phyloP scores from a whole-genome alignment of 2,797 vertebrate genomes.

The Hydrophis major region DNA sequence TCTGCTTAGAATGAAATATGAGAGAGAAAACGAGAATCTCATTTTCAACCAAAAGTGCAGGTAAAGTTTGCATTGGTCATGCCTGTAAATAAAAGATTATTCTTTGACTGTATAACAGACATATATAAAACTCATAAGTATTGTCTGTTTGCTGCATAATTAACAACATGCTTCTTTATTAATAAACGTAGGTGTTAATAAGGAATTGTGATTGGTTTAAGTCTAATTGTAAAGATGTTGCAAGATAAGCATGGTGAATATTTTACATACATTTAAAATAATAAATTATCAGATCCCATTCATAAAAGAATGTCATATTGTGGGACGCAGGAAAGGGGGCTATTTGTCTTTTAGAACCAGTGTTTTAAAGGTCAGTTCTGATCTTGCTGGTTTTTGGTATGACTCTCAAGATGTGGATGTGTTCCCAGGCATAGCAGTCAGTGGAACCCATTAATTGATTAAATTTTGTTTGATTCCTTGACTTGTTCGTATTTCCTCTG shows the following conservation, averaged over 20 bases:
- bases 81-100: slow-evolving; percentile 25
- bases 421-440: background rate
- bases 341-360: background rate
- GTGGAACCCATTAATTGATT: background rate
- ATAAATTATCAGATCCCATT: background rate
- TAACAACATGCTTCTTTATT: slow-evolving; percentile 27
- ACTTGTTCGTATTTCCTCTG: background rate
- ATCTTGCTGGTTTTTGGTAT: background rate
- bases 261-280: slow-evolving; percentile 22
- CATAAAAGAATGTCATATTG: background rate
- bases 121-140: background rate
- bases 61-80: background rate
- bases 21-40: background rate
- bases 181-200: slow-evolving; percentile 42
- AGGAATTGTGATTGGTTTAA: slow-evolving; percentile 49
- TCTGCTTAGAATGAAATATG: slow-evolving; percentile 41
- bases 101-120: background rate
- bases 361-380: background rate
- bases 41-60: slow-evolving; percentile 13
- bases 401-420: background rate
- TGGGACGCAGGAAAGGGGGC: background rate
- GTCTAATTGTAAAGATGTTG: slow-evolving; percentile 27
- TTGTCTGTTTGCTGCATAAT: background rate
- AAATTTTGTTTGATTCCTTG: background rate
- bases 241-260: background rate